A percentile compares a stretch with the other conserved stretches of the same genome.
Evolutionary conservation across 2,888 invertebrate genomes (phyloP).

Genomic region (Meghimatium bilineatum): DNA sequence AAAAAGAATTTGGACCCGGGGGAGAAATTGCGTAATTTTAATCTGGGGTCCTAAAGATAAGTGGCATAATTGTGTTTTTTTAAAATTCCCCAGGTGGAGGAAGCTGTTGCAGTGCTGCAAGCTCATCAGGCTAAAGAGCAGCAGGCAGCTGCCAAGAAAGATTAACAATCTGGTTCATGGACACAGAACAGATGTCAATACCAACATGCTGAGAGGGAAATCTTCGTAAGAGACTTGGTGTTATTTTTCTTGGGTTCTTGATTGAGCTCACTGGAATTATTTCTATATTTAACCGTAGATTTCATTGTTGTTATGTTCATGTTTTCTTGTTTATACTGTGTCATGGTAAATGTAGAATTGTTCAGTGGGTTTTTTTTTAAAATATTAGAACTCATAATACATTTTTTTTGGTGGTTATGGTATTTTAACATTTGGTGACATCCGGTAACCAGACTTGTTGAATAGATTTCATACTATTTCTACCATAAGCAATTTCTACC

Average conservation of each 20-base stretch:
- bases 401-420: background rate
- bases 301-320: constrained; percentile 2
- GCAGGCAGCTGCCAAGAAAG: constrained; percentile 59
- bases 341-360: background rate
- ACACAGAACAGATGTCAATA: background rate
- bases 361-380: background rate
- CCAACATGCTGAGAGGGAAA: background rate
- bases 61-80: too few species aligned
- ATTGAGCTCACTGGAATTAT: too few species aligned
- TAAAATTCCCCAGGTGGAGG: constrained; percentile 83
- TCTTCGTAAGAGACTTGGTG: background rate
- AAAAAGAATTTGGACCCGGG: too few species aligned
- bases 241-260: background rate
- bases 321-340: background rate
- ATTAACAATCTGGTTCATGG: constrained; percentile 14
- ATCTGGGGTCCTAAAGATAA: too few species aligned
- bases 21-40: too few species aligned
- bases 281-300: background rate
- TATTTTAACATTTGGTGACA: background rate
- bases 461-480: too few species aligned
- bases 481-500: too few species aligned
- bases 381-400: background rate
- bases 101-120: constrained; percentile 97
- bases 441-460: background rate
- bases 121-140: constrained; percentile 94